Evolutionary conservation across 2,797 vertebrate species (phyloP).

Genomic region (Dallia pectoralis): DNA sequence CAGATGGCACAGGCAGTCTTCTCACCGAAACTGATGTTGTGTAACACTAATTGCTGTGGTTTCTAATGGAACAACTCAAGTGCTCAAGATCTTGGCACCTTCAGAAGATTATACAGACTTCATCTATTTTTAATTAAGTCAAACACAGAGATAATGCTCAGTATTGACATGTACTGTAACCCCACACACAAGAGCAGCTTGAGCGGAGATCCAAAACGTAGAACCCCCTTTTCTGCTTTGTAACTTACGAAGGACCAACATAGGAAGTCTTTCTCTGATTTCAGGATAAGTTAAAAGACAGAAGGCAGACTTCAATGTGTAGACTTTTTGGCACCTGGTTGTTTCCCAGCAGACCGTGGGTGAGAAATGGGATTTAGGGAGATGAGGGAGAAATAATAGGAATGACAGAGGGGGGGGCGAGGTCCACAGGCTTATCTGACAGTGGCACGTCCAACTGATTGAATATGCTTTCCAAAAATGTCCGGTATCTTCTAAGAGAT

Average conservation of each 20-base stretch:
- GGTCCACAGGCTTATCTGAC: constrained; percentile 67
- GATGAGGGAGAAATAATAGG: background rate
- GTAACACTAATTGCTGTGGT: background rate
- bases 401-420: constrained; percentile 57
- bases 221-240: background rate
- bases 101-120: background rate
- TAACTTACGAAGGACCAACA: background rate
- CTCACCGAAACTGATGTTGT: background rate
- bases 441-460: constrained; percentile 68
- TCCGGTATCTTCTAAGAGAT: background rate
- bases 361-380: background rate
- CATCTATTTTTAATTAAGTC: background rate
- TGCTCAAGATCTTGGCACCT: constrained; percentile 4
- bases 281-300: background rate
- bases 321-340: background rate
- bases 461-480: constrained; percentile 47
- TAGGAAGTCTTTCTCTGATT: background rate
- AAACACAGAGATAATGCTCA: background rate
- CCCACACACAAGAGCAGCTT: too few relatives aligned
- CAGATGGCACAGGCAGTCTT: background rate
- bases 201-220: too few relatives aligned
- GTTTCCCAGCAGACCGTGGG: background rate
- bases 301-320: background rate
- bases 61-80: constrained; percentile 3
- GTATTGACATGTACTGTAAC: background rate